These are phyloP conservation scores for Megaceryle alcyon DNA, from an alignment of 2,797 vertebrate species.

Conservation along the genomic window DNA sequence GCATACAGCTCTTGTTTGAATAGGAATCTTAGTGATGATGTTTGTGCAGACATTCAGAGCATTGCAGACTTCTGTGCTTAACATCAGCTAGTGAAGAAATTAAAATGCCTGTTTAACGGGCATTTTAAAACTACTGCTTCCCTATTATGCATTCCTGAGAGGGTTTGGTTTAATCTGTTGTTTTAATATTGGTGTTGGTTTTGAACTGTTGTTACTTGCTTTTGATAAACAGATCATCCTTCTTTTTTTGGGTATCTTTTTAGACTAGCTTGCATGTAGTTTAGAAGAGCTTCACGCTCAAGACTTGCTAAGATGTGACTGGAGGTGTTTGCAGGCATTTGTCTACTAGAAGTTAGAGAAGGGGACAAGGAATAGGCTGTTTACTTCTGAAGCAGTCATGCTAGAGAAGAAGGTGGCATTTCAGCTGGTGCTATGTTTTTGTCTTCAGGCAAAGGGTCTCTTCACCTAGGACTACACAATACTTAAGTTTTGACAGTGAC, in stretches of 20 bases:
- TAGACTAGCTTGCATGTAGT: not conserved
- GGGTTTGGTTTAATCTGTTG: not conserved
- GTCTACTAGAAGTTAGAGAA: not conserved
- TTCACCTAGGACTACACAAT: not conserved
- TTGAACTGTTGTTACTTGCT: not conserved
- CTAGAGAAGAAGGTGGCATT: not conserved
- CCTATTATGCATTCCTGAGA: not conserved
- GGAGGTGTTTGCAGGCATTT: not conserved
- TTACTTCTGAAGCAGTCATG: not conserved
- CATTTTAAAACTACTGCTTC: not conserved
- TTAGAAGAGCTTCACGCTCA: not conserved
- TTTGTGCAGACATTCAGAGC: not conserved
- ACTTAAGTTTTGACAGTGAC: not conserved
- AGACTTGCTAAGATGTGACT: not conserved
- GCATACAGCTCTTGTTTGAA: not conserved
- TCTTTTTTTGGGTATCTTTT: not conserved
- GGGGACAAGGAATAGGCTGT: not conserved
- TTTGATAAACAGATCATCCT: not conserved
- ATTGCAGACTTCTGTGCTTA: not conserved
- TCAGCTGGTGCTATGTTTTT: not conserved
- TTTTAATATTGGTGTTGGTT: not conserved
- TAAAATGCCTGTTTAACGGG: not conserved
- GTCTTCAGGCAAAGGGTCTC: not conserved
- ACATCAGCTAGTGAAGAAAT: not conserved
- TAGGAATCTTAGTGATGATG: not conserved